Evolutionary conservation across 2,797 vertebrate genomes (phyloP), one percentile per base, ranked within the genome.

Genomic region (Hyperoplus lanceolatus): DNA sequence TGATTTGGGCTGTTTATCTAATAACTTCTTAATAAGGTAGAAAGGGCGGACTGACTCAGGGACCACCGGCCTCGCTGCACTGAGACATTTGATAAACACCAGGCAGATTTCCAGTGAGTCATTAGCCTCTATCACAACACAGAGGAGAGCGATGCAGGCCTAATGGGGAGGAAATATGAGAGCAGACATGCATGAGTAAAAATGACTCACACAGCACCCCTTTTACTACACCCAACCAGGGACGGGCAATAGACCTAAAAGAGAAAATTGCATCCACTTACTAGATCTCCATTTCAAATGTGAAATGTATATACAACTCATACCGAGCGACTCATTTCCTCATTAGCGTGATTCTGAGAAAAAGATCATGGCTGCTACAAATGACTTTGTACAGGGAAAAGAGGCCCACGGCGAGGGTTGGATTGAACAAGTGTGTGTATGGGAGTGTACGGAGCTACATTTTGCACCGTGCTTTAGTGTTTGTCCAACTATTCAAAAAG

Each of bases 91-190:
- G 90, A 92, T 89, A 86, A 94, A 93, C 90, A 90, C 79, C 85
- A 91, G 89, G 85, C 90, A 78, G 86, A 90, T 87, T 90, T 91
- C 89, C 90, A 91, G 83, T 86, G 86, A 92, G 90, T 93, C 92
- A 92, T 93, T 93, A 93, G 79, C 80, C 84, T 79, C 90, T 85
- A 92, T 92, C 92, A 89, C 89, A 92, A 91, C 90, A 93, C 82
- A 84, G 88, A 89, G 74, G 81, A 86, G 75, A 87, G 82, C 77
- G 38, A 86, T 61, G 82, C 79, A 77, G 81, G 71, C 72, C 77
- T 91, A 91, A 92, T 91, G 89, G 90, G 78, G 82, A 89, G 82
- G 89, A 90, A 93, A 93, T 85, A 84, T 85, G 91, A 94, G 85
- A 90, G 69, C 87, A 89, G 91, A 81, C 82, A 14, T 79, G 87